Base-by-base conservation (phyloP, 2,113 vertebrate species). In the Neolamprologus variostigma region DNA sequence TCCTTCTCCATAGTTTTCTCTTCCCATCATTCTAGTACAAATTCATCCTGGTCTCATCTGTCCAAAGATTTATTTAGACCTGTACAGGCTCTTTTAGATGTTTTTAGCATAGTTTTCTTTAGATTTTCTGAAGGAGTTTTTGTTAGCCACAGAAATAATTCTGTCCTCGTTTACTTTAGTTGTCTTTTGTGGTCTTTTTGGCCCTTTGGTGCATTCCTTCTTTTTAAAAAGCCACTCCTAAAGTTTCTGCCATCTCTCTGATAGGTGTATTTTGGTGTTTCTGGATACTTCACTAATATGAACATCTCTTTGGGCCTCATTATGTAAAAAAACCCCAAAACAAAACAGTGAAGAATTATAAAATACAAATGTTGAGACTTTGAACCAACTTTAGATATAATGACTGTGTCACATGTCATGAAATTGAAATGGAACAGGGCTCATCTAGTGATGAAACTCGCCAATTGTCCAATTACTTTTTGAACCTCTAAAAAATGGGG, bases 281-380 rank as follows among this genome's bases (percentile, higher is more conserved):
- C 5, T 42, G 35, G n/a, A 40, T 42, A 14, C n/a, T 42, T 71
- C 0, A 50, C 16, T 31, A 28, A 3, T 47, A 28, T 28, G 1
- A 28, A 76, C 14, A 76, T 76, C 6, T 50, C 23, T 19, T 76
- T 50, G 16, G 71, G 42, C 71, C 16, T 8, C 40, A 47, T 37
- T 68, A 13, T 68, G 19, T 37, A 37, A 68, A 66, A 31, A 0
- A 0, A 0, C 13, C 7, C 23, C 28, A 3, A 61, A 61, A 33
- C 28, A 61, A 61, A 68, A 21, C 33, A n/a, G 33, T 66, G 14
- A 76, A 47, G 9, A 19, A 26, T 47, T 76, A 76, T 28, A 76
- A 76, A 47, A 76, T 76, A 19, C 42, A 47, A 28, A 47, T 47
- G 26, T 19, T 28, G 14, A 47, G 40, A 73, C 40, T 73, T 45